These are phyloP conservation scores for Gavialis gangeticus DNA, from an alignment of 2,113 vertebrate species.

Conservation along the genomic window DNA sequence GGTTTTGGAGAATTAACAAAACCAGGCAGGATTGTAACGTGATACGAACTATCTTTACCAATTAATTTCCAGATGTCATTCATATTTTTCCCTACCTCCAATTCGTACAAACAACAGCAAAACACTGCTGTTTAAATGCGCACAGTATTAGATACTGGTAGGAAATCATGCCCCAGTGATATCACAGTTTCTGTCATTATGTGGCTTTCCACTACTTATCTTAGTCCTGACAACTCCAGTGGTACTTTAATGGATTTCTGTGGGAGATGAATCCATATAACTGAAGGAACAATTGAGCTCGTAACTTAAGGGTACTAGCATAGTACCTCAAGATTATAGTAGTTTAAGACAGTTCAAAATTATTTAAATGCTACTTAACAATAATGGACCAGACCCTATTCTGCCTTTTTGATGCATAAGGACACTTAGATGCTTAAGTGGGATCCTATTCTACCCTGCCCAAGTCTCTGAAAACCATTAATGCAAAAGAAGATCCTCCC, in stretches of 20 bases:
- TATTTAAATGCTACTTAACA: neutral
- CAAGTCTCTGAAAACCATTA: too few relatives aligned
- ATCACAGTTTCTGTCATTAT: neutral
- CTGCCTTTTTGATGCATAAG: too few relatives aligned
- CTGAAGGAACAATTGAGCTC: neutral
- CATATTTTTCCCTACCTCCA: neutral
- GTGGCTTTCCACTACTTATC: rapidly evolving
- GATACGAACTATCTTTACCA: neutral
- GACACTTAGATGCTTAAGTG: too few relatives aligned
- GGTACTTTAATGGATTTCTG: neutral
- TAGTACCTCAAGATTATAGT: neutral
- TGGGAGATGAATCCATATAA: neutral
- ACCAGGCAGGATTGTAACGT: neutral
- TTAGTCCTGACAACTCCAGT: neutral
- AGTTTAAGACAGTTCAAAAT: neutral
- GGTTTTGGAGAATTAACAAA: neutral
- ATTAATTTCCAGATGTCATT: neutral
- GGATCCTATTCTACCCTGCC: too few relatives aligned
- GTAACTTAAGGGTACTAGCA: neutral
- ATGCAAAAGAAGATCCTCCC: too few relatives aligned
- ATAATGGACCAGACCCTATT: neutral
- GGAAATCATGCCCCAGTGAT: neutral
- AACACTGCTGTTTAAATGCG: neutral
- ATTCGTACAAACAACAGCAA: neutral
- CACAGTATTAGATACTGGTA: neutral